These are phyloP conservation scores for Hedychridium roseum DNA, from an alignment of 2,888 invertebrate species.

Conservation along the genomic window DNA sequence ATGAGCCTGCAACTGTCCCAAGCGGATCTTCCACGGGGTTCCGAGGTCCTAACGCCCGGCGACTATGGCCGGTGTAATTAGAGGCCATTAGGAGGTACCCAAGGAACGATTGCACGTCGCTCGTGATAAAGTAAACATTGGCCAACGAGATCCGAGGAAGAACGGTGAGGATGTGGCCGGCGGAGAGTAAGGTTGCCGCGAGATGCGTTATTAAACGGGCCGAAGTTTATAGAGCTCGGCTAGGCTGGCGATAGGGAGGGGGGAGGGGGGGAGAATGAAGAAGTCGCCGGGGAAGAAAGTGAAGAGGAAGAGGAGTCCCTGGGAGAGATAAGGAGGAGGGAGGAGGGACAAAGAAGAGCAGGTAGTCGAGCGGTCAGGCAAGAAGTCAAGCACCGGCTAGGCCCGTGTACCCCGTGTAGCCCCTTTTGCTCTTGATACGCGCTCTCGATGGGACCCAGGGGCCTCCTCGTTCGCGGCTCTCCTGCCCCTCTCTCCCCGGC, in stretches of 20 bases:
- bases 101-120: too few species aligned
- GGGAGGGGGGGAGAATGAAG: conserved; percentile 14
- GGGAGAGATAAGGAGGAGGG: background rate
- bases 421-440: conserved; percentile 60
- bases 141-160: too few species aligned
- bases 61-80: too few species aligned
- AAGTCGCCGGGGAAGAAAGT: conserved; percentile 15
- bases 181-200: conserved; percentile 9
- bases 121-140: too few species aligned
- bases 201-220: too few species aligned
- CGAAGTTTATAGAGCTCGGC: too few species aligned
- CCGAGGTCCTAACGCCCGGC: too few species aligned
- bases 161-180: conserved; percentile 10
- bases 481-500: background rate
- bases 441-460: conserved; percentile 58
- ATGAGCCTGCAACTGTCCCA: conserved; percentile 1
- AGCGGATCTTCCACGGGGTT: background rate
- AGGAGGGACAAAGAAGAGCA: conserved; percentile 2
- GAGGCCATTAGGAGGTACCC: too few species aligned
- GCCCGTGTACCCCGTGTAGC: conserved; percentile 40
- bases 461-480: conserved; percentile 14
- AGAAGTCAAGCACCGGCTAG: conserved; percentile 21
- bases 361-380: conserved; percentile 7
- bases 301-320: conserved; percentile 1
- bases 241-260: conserved; percentile 17